Percentiles rank a stretch among this genome's conserved stretches.
Conservation (phyloP, 2,797 vertebrate genomes). For the Anas capensis region DNA sequence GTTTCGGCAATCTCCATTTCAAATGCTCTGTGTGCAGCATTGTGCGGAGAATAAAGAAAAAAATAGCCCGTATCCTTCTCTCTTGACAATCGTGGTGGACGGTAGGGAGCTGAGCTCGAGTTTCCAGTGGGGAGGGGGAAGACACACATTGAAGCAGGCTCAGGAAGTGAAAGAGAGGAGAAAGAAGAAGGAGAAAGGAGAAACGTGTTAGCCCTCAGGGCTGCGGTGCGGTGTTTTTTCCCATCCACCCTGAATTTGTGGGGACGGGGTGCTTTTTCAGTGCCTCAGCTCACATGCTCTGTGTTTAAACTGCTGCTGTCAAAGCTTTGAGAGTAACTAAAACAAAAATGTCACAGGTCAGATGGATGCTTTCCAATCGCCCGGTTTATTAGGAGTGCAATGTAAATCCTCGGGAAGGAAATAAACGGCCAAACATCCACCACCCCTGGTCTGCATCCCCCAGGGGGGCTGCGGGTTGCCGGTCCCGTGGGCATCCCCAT, state of each 20-base stretch:
- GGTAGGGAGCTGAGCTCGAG: neutral
- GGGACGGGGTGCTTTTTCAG: neutral
- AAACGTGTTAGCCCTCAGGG: neutral
- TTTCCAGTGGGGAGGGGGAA: neutral
- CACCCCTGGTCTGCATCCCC: neutral
- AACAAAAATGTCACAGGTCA: conserved; percentile 11
- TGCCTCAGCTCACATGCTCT: neutral
- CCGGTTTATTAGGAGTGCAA: fast-evolving
- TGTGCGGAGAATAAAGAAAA: neutral
- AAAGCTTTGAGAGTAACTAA: conserved; percentile 37
- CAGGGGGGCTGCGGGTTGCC: neutral
- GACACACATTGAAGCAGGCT: neutral
- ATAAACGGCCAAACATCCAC: neutral
- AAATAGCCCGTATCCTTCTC: neutral
- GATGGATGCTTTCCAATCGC: conserved; percentile 26
- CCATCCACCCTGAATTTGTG: neutral
- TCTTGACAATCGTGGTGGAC: neutral
- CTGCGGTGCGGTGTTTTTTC: fast-evolving
- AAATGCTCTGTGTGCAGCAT: neutral
- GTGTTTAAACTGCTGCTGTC: conserved; percentile 8
- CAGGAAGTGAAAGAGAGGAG: neutral
- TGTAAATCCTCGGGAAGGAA: conserved; percentile 35
- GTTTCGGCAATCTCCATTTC: conserved; percentile 37
- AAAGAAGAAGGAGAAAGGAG: neutral
- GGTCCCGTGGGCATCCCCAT: neutral